Conservation (phyloP, 1,140 invertebrate genomes). For the Hypothenemus hampei region DNA sequence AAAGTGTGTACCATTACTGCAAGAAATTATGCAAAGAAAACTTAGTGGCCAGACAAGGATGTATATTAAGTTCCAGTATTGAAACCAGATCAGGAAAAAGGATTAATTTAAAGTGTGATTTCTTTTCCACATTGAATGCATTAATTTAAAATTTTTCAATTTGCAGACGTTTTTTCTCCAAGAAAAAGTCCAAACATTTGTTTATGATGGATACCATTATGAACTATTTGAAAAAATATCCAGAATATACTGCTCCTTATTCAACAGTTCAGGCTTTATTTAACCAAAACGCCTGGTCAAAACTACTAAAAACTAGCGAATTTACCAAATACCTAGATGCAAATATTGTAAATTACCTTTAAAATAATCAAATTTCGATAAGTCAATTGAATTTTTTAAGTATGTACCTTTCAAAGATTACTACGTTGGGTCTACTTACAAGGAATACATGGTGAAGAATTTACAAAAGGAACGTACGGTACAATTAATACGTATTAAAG, state of each 20-base stretch:
- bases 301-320: slow-evolving; percentile 48
- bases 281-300: slow-evolving; percentile 44
- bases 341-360: slow-evolving; percentile 36
- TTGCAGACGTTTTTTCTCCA: slow-evolving; percentile 52
- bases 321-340: slow-evolving; percentile 45
- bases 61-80: slow-evolving; percentile 40
- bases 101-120: slow-evolving; percentile 50
- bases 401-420: slow-evolving; percentile 53
- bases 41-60: slow-evolving; percentile 61
- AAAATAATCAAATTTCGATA: not conserved
- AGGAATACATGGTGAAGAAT: slow-evolving; percentile 53
- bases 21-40: slow-evolving; percentile 56
- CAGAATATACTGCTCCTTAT: slow-evolving; percentile 52
- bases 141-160: no score
- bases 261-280: slow-evolving; percentile 48
- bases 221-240: slow-evolving; percentile 52
- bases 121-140: not conserved
- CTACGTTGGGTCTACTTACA: slow-evolving; percentile 53
- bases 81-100: slow-evolving; percentile 47
- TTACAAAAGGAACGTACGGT: slow-evolving; percentile 49
- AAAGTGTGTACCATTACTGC: slow-evolving; percentile 58
- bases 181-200: slow-evolving; percentile 53
- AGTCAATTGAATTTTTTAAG: slow-evolving; percentile 34
- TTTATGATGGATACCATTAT: slow-evolving; percentile 53
- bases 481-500: slow-evolving; percentile 50